Base-by-base conservation (phyloP, 1,140 invertebrate species). In the Radopholus similis region DNA sequence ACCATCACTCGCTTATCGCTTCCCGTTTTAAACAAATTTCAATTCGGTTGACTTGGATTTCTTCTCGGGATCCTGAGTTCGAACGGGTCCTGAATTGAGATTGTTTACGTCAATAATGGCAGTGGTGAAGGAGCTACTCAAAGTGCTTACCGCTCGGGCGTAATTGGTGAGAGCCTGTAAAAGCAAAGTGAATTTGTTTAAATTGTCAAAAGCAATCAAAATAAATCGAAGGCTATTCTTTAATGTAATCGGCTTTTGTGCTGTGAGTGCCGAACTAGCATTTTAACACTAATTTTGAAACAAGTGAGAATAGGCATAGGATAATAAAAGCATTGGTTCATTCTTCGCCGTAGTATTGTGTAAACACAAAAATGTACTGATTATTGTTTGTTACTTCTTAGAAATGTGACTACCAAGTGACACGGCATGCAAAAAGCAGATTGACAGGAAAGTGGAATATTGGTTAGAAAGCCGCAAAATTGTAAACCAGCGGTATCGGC, bases 141-240 rank as follows among this genome's bases (percentile, higher is more conserved):
- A 42, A 42, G 15, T 42, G 15, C 40, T 15, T 42, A n/a, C 63
- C 63, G 38, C 63, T n/a, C 49, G 51, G 15, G 49, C 63, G 63
- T 68, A 68, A 57, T 68, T 68, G 28, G 58, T 68, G 64, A 68
- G 44, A 28, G 51, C 66, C 66, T 68, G 21, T 37, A 68, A 65
- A 34, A 28, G 18, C 34, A 40, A 66, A 21, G n/a, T 37, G 26
- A 49, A 38, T 49, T n/a, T 21, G 53, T 44, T 65, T 13, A 66
- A 70, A 28, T 37, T 13, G 35, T 32, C 30, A 5, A 2, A 51
- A 54, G n/a, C 35, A 23, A 21, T 1, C 35, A 54, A 21, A 54
- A 4, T 21, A 13, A 13, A 2, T 51, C 18, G 23, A 42, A 57
- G 38, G 38, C 4, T 28, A 21, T 28, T 57, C 23, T 21, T 57